Base-by-base conservation (phyloP, 2,797 vertebrate genomes). In the Psittacula derbiana region DNA sequence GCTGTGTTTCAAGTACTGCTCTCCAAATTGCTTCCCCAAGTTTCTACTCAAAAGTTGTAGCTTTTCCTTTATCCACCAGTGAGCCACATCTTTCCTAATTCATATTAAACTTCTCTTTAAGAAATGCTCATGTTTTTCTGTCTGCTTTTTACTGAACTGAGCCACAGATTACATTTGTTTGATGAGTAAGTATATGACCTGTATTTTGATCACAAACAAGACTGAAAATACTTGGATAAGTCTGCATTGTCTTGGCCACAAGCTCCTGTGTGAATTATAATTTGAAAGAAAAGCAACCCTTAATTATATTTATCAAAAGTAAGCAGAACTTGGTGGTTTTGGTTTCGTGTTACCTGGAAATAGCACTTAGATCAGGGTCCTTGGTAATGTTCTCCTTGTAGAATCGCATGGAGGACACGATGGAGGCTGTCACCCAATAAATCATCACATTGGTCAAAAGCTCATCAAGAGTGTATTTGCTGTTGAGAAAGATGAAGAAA, bases 361-460 rank as follows among this genome's bases (percentile, higher is more conserved):
- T 86, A 61, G 95, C 71, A 80, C 69, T 80, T 1, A 95, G 92
- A 3, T 33, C 0, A 13, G 69, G 88, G 65, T 98, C 81, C 38
- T 24, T 71, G 64, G 92, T 80, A 0, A 99, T 0, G 88, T 99
- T 99, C 95, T 99, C 99, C 96, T 99, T 99, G 97, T 99, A 99
- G 97, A 98, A 98, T n/a, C 98, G 97, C 99, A 99, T 98, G n/a
- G 99, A 99, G 14, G 99, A 90, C 19, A 98, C 97, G 3, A 99
- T 98, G 86, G 98, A 98, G 50, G 98, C 97, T 6, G 99, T 98
- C 66, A 98, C 98, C 99, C 99, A 99, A 89, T 99, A 99, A 97
- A 99, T 99, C 99, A 99, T 99, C 67, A 99, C 93, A 4, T 98
- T 98, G 67, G 98, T 99, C 92, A 99, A 95, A 64, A 99, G 98